Base-by-base conservation (phyloP, 2,888 invertebrate genomes). In the Asteroscopus sphinx region DNA sequence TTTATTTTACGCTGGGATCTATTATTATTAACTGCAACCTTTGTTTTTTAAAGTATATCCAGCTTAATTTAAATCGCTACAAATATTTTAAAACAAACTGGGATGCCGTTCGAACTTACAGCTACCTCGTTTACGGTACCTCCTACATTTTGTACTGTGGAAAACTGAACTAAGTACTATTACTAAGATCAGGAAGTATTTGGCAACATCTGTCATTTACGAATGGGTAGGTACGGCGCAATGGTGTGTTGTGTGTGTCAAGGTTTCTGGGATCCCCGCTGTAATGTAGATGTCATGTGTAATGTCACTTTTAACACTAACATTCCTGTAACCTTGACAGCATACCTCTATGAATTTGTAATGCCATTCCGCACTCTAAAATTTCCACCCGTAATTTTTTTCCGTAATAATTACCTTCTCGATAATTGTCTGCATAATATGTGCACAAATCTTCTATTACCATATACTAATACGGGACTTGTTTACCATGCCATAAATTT, bases 371-470 rank as follows among this genome's bases (percentile, higher is more conserved):
- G 40, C 30, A 33, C 28, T 8, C 1, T 56, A 53, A 52, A 33
- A 51, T 7, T 40, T 41, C 57, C 49, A 46, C 39, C 37, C 35
- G 39, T 47, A 37, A 15, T 58, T 49, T 25, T 9, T 21, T 61
- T 68, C 35, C 54, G 59, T 40, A 33, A 40, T 46, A 40, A 33
- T 16, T 15, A 57, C 46, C 54, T 42, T 51, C 51, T 59, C 40
- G 21, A 30, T 68, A 51, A 51, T 30, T 48, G 45, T 65, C 52
- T 46, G 56, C 49, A 36, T 62, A 52, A 62, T 60, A 16, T 37
- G 49, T 56, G 41, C 51, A 65, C 53, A 65, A 56, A 68, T 61
- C 61, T 49, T 53, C 49, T 47, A 69, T 65, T 70, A 54, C 46
- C 56, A 51, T 57, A 70, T 65, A 49, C 47, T 45, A 70, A 70